A percentile compares a stretch with the other conserved stretches of the same genome.
These are phyloP conservation scores for Pollenia griseotomentosa DNA, from an alignment of 2,888 invertebrate genomes.

Conservation along the genomic window DNA sequence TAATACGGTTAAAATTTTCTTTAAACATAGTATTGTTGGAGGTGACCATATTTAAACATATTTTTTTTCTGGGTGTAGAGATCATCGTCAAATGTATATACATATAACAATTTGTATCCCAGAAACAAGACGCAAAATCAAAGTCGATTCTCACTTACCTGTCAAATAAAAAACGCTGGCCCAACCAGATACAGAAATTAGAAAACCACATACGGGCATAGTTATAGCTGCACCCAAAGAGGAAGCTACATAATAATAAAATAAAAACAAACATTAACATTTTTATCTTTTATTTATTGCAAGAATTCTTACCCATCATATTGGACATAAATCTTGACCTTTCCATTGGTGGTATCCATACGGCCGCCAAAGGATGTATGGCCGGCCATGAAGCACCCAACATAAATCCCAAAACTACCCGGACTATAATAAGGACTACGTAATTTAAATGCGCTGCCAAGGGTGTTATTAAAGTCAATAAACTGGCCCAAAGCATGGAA, in stretches of 20 bases:
- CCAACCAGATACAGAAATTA: slow-evolving; percentile 93
- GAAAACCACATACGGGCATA: slow-evolving; percentile 93
- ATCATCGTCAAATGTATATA: too few relatives aligned
- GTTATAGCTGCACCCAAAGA: slow-evolving; percentile 96
- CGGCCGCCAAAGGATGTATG: slow-evolving; percentile 95
- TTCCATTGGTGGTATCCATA: slow-evolving; percentile 97
- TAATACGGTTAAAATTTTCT: too few relatives aligned
- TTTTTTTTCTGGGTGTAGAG: too few relatives aligned
- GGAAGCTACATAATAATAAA: slow-evolving; percentile 87
- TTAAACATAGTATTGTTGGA: too few relatives aligned
- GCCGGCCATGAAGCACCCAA: slow-evolving; percentile 96
- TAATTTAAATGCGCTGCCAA: slow-evolving; percentile 89
- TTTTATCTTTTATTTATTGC: not conserved
- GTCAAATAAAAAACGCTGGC: slow-evolving; percentile 95
- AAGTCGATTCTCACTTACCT: slow-evolving; percentile 83
- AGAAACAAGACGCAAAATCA: too few relatives aligned
- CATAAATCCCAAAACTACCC: slow-evolving; percentile 91
- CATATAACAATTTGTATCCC: too few relatives aligned
- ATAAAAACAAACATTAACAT: not conserved
- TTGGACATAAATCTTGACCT: slow-evolving; percentile 96
- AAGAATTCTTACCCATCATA: slow-evolving; percentile 91
- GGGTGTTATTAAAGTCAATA: slow-evolving; percentile 92
- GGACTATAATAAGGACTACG: slow-evolving; percentile 88
- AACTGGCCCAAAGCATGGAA: slow-evolving; percentile 92
- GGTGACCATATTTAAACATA: too few relatives aligned